phyloP scores from a whole-genome alignment of 2,113 vertebrate species.

The Eubucco bourcierii region DNA sequence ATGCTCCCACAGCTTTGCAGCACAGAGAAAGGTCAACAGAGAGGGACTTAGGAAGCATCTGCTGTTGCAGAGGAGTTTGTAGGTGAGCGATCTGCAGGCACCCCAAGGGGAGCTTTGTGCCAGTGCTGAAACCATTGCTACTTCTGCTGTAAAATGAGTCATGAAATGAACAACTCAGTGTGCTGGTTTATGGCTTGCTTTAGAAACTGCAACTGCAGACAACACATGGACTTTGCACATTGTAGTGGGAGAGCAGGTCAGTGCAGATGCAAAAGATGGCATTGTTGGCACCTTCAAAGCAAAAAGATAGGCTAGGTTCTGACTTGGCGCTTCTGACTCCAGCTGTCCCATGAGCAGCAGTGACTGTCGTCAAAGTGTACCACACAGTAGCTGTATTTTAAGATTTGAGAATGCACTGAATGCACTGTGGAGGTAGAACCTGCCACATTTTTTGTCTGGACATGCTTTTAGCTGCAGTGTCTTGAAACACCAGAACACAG shows the following conservation, averaged over 20 bases:
- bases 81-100: neutral
- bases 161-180: neutral
- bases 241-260: neutral
- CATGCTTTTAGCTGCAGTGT: neutral
- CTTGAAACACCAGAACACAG: neutral
- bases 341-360: conserved; percentile 22
- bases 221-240: fast-evolving
- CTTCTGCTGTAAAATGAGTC: neutral
- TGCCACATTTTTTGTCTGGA: conserved; percentile 23
- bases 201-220: neutral
- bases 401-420: neutral
- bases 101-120: neutral
- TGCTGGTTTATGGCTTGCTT: neutral
- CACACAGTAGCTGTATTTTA: neutral
- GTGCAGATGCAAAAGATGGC: neutral
- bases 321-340: neutral
- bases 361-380: neutral
- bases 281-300: fast-evolving
- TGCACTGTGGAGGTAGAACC: neutral
- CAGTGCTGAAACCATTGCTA: neutral
- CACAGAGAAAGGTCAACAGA: neutral
- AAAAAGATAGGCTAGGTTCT: neutral
- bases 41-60: neutral
- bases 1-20: neutral
- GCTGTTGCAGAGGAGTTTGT: neutral